Evolutionary conservation across 1,140 invertebrate species (phyloP).

Genomic region (Hydropsyche tenuis): DNA sequence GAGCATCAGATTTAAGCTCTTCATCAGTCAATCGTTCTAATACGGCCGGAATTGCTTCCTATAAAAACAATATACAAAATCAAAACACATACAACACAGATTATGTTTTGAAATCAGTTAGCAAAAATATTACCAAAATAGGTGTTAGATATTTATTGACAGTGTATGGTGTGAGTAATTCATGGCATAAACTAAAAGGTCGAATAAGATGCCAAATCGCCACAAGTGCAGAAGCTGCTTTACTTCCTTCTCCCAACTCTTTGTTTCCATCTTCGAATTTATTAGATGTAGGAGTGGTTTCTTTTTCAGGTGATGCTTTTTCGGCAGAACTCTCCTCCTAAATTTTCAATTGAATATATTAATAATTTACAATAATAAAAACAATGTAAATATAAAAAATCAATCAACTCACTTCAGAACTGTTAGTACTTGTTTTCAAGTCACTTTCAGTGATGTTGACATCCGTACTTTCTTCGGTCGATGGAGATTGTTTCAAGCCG

Average conservation of each 20-base stretch:
- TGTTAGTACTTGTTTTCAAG: slow-evolving; percentile 29
- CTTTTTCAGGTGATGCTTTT: slow-evolving; percentile 31
- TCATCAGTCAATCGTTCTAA: slow-evolving; percentile 96
- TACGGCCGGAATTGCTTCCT: slow-evolving; percentile 91
- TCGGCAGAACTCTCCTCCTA: background rate
- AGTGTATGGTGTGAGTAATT: slow-evolving; percentile 87
- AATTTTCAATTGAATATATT: slow-evolving; percentile 16
- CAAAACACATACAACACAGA: slow-evolving; percentile 12
- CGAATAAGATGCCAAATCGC: slow-evolving; percentile 72
- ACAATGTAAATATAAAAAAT: background rate
- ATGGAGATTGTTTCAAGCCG: slow-evolving; percentile 55
- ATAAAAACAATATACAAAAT: slow-evolving; percentile 43
- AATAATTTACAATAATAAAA: background rate
- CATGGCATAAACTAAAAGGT: slow-evolving; percentile 92
- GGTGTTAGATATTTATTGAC: slow-evolving; percentile 94
- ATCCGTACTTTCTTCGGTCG: slow-evolving; percentile 55
- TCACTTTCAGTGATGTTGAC: slow-evolving; percentile 28
- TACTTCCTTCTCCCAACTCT: slow-evolving; percentile 52
- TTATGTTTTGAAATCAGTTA: slow-evolving; percentile 2
- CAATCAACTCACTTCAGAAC: slow-evolving; percentile 34
- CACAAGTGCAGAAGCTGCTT: slow-evolving; percentile 56
- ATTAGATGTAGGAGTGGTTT: slow-evolving; percentile 6
- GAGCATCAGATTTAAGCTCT: slow-evolving; percentile 95
- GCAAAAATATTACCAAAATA: slow-evolving; percentile 72
- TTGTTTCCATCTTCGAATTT: slow-evolving; percentile 26